These are phyloP conservation scores for Macrosiphum euphorbiae DNA, from an alignment of 2,888 invertebrate species.

Conservation along the genomic window DNA sequence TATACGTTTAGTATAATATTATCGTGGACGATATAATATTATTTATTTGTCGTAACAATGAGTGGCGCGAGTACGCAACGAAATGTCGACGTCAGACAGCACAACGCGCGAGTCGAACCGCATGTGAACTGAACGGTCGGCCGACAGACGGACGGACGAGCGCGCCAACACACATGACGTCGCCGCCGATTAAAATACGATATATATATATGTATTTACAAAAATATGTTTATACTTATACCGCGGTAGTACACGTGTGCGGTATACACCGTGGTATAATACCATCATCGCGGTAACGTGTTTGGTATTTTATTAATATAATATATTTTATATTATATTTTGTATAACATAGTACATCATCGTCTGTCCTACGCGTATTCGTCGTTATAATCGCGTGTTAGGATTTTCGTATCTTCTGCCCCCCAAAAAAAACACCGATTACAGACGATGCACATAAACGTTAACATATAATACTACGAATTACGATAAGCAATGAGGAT, in stretches of 20 bases:
- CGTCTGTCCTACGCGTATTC: not conserved
- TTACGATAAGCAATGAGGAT: not conserved
- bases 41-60: not conserved
- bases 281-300: not conserved
- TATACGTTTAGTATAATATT: not conserved
- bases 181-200: slow-evolving; percentile 12
- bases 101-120: slow-evolving; percentile 24
- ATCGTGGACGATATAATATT: not conserved
- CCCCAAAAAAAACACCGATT: not conserved
- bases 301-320: not conserved
- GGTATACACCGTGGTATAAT: not conserved
- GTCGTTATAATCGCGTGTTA: not conserved
- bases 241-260: not conserved
- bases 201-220: not conserved
- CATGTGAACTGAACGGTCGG: slow-evolving; percentile 34
- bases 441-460: not conserved
- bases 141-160: not conserved
- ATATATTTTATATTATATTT: no score
- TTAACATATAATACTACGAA: not conserved
- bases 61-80: not conserved
- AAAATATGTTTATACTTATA: not conserved
- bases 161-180: not conserved
- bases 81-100: not conserved
- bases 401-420: not conserved
- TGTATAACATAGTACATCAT: not conserved